Evolutionary conservation across 1,140 invertebrate genomes (phyloP).

Genomic region (Drosophila nigrodunni): DNA sequence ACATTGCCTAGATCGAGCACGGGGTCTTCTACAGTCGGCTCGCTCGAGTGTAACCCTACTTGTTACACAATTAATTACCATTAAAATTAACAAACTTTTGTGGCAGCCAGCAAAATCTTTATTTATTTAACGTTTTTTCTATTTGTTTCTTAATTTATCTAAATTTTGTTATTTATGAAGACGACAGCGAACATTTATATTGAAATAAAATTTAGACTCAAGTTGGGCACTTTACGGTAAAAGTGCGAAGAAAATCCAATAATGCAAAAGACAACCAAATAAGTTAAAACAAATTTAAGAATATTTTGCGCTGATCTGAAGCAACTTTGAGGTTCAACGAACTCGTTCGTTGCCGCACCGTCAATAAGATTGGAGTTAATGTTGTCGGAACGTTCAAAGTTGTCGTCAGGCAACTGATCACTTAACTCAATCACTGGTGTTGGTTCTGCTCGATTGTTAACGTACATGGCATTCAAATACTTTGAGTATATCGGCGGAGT

Average conservation of each 20-base stretch:
- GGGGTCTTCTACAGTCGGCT: no score
- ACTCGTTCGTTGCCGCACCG: background rate
- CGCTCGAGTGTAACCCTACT: no score
- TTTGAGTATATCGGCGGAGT: background rate
- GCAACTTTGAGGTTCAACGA: background rate
- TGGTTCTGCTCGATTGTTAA: no score
- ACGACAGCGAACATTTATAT: background rate
- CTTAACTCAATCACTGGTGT: background rate
- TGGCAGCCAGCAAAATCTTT: no score
- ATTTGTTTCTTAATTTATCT: background rate
- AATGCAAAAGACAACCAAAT: constrained; percentile 24
- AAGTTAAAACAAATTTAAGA: background rate
- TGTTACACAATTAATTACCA: no score
- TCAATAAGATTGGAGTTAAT: background rate
- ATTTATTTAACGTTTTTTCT: no score
- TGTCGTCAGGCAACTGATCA: background rate
- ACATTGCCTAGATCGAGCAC: no score
- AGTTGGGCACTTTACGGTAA: background rate
- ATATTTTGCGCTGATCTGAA: background rate
- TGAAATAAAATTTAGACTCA: background rate
- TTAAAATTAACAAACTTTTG: no score
- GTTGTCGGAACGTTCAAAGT: background rate
- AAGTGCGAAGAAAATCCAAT: constrained; percentile 10
- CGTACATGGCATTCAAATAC: background rate
- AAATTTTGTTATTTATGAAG: background rate